A percentile compares a stretch with the other conserved stretches of the same genome.
Evolutionary conservation across 2,797 vertebrate genomes (phyloP).

Genomic region (Cuniculus paca): DNA sequence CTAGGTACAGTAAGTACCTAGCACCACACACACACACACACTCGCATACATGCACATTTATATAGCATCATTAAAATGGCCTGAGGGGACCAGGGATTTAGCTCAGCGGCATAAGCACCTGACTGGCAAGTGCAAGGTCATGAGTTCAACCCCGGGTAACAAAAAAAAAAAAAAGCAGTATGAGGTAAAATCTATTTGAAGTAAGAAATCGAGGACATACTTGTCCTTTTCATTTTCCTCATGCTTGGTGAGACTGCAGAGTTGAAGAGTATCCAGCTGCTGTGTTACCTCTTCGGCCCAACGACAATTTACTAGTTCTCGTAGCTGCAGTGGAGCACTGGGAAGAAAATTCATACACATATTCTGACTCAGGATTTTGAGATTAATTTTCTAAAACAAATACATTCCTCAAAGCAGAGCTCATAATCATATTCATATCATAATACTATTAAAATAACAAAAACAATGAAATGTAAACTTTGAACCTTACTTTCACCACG

Average conservation of each 20-base stretch:
- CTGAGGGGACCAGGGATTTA: too few relatives aligned
- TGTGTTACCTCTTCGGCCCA: slow-evolving; percentile 99
- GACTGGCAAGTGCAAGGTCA: too few relatives aligned
- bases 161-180: too few relatives aligned
- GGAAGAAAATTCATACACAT: slow-evolving; percentile 53
- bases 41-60: not conserved
- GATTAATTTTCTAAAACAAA: slow-evolving; percentile 65
- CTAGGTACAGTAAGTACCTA: not conserved
- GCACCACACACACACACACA: not conserved
- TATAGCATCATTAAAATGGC: slow-evolving; percentile 19
- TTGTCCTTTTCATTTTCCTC: slow-evolving; percentile 99
- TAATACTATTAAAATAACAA: slow-evolving; percentile 22
- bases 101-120: too few relatives aligned
- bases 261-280: slow-evolving; percentile 97
- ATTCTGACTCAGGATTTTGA: slow-evolving; percentile 41
- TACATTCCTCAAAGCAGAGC: slow-evolving; percentile 47
- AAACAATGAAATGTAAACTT: not conserved
- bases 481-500: not conserved
- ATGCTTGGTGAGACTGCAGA: slow-evolving; percentile 97
- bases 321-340: slow-evolving; percentile 96
- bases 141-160: too few relatives aligned
- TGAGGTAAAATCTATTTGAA: not conserved
- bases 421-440: not conserved
- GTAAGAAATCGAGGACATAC: slow-evolving; percentile 86
- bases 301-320: slow-evolving; percentile 98